Evolutionary conservation across 2,888 invertebrate genomes (phyloP), one percentile per base, ranked within the genome.

Genomic region (Catonia carolina): DNA sequence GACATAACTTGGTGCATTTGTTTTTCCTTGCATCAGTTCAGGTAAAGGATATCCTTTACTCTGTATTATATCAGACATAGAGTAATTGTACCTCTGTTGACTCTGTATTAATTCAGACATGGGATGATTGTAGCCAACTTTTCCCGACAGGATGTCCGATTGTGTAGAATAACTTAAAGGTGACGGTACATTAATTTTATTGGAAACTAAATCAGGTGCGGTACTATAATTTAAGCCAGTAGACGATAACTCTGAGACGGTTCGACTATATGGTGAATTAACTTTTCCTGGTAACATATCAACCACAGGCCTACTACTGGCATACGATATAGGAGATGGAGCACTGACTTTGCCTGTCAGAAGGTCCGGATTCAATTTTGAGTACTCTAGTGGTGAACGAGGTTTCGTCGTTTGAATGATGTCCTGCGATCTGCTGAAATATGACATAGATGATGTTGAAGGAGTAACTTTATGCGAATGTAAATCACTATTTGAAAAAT

Each of bases 1-100:
- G 1, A 57, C 31, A 48, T 61, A 64, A 10, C 36, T 17, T n/a
- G 42, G 47, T 14, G 60, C 37, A 18, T 56, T 39, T 15, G 52
- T 58, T 56, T 64, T 64, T 14, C 58, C 60, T 48, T 61, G 61
- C 42, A 64, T 63, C 36, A 64, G 58, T 49, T 64, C 64, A n/a
- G 61, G 60, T 33, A 59, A 59, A 39, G 61, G 59, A 20, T 60
- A 61, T 14, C 53, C 59, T 51, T 61, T 61, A 12, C 59, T 57
- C 14, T 54, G 60, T 2, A 61, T 61, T 22, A 61, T 17, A 8
- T 61, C 58, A 33, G 49, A 22, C 55, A 61, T 57, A 8, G 57
- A 59, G 27, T 63, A 61, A 35, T 61, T 61, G 17, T 55, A 61
- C 54, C 61, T 54, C 6, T 58, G 53, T 20, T 53, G 48, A 36